Percentiles rank a stretch among this genome's conserved stretches.
These are phyloP conservation scores for Cryptoblepharus egeriae DNA, from an alignment of 2,797 vertebrate genomes.

Conservation along the genomic window DNA sequence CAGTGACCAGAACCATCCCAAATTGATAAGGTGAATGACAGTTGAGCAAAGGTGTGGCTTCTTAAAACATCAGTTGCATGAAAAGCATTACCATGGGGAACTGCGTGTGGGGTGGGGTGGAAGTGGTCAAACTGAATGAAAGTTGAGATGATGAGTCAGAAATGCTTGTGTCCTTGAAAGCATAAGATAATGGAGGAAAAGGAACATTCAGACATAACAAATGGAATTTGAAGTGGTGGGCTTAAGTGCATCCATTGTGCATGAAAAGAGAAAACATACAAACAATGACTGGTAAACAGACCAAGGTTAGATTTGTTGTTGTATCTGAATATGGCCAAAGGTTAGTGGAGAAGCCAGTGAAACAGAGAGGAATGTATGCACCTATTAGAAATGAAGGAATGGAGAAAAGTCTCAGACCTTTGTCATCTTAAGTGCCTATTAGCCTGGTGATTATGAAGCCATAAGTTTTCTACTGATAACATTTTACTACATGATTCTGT, in stretches of 20 bases:
- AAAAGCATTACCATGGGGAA: neutral
- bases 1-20: neutral
- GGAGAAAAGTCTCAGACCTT: neutral
- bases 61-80: too few species aligned
- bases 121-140: neutral
- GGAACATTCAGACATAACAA: too few species aligned
- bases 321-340: too few species aligned
- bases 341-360: neutral
- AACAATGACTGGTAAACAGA: too few species aligned
- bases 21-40: neutral
- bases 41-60: neutral
- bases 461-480: neutral
- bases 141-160: neutral
- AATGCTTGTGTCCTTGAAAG: neutral
- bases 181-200: neutral
- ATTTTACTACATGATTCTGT: neutral
- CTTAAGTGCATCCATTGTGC: too few species aligned
- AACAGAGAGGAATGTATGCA: neutral
- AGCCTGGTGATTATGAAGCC: neutral
- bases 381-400: neutral
- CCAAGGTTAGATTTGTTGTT: too few species aligned
- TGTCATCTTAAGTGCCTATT: neutral
- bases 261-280: too few species aligned
- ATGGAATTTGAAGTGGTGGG: too few species aligned
- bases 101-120: neutral